These are phyloP conservation scores for Pantherophis vulpinus DNA, from an alignment of 2,797 vertebrate species.

Conservation along the genomic window DNA sequence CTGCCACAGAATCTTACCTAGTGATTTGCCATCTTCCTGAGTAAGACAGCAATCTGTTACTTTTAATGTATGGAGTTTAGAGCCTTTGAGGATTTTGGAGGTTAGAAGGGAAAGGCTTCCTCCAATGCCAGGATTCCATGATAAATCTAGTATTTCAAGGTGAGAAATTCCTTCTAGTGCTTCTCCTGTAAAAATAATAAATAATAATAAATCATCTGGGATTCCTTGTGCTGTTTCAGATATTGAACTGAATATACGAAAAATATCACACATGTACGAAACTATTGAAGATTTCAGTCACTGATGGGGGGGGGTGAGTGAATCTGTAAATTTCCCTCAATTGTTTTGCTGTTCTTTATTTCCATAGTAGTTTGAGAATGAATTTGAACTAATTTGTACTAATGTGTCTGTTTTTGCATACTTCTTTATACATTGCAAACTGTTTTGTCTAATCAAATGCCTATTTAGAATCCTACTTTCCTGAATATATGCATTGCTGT, in stretches of 20 bases:
- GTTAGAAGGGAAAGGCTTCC: conserved; percentile 76
- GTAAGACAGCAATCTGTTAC: conserved; percentile 82
- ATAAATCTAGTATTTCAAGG: conserved; percentile 84
- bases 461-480: neutral
- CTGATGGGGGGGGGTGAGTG: neutral
- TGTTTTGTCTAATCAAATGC: neutral
- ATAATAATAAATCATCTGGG: neutral
- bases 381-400: neutral
- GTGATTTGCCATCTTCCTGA: conserved; percentile 71
- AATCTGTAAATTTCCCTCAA: neutral
- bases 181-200: conserved; percentile 68
- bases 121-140: conserved; percentile 83
- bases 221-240: neutral
- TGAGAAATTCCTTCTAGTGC: conserved; percentile 72
- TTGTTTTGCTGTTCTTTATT: neutral
- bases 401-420: neutral
- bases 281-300: neutral
- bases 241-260: conserved; percentile 24
- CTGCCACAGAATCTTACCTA: conserved; percentile 71
- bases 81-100: conserved; percentile 65
- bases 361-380: neutral
- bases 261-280: neutral
- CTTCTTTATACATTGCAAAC: neutral
- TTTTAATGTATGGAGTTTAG: conserved; percentile 75
- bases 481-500: neutral